Base-by-base conservation (phyloP, 2,888 invertebrate genomes). In the Sympetrum striolatum region DNA sequence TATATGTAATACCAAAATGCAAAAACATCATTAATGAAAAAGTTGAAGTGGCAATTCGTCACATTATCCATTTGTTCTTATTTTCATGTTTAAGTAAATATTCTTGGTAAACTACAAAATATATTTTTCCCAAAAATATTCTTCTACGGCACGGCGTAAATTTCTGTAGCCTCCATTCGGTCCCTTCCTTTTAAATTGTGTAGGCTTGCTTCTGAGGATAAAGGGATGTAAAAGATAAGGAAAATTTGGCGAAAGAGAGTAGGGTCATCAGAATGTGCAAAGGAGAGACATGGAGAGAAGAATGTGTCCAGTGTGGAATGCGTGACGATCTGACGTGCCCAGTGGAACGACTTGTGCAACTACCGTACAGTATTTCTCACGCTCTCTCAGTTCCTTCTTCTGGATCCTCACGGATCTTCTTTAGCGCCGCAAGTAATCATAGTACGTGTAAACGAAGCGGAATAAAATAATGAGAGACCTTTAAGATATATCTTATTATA, bases 271-370 rank as follows among this genome's bases (percentile, higher is more conserved):
- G n/a, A n/a, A n/a, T n/a, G n/a, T n/a, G n/a, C n/a, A n/a, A n/a
- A n/a, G n/a, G n/a, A n/a, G 1, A 15, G 22, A 4, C 35, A 35
- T 10, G 31, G 60, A 37, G 31, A 60, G 60, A 60, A 60, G 60
- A 60, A 86, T 60, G 86, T 86, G 86, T 60, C 86, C 86, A 86
- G 86, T 64, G n/a, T 35, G 60, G 86, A 64, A 86, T 64, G 86
- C 86, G 86, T 86, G 60, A 86, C 86, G 86, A 60, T 86, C 60
- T 37, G 60, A 64, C 64, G 60, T 86, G 58, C 37, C 58, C 82
- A 58, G 31, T 58, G 82, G 58, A 82, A 82, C 82, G 86, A 60
- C 35, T 35, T 58, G 53, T 35, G 53, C 31, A 15, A 35, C 86
- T 22, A 22, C 35, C 22, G n/a, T 2, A 25, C 15, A 22, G 53